phyloP scores from a whole-genome alignment of 2,113 vertebrate genomes.

The Labrus mixtus region DNA sequence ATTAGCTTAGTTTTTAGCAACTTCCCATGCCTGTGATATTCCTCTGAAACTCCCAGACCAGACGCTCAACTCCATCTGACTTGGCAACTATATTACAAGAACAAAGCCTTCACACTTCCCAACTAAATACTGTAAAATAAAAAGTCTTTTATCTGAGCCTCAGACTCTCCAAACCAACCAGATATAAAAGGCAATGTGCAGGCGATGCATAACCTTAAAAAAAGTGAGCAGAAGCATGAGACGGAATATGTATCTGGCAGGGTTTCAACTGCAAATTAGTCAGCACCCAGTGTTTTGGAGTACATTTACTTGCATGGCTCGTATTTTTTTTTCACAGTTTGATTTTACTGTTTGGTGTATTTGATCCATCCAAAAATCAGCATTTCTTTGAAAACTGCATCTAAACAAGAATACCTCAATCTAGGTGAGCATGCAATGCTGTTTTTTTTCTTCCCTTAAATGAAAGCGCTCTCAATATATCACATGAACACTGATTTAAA shows the following conservation, averaged over 20 bases:
- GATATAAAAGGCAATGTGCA: constrained; percentile 3
- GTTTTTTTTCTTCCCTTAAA: neutral
- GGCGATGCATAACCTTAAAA: neutral
- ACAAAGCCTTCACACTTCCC: constrained; percentile 70
- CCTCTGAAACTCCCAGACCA: constrained; percentile 81
- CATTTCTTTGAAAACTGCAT: constrained; percentile 11
- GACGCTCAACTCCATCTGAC: constrained; percentile 80
- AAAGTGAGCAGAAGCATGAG: neutral
- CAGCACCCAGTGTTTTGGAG: constrained; percentile 11
- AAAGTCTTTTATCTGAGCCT: constrained; percentile 52
- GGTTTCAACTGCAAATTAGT: constrained; percentile 9
- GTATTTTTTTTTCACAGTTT: constrained; percentile 1
- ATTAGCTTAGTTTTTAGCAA: constrained; percentile 79
- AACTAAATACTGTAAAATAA: constrained; percentile 68
- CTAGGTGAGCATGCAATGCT: neutral
- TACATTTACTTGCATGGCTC: neutral
- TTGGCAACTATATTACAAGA: constrained; percentile 70
- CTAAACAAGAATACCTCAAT: constrained; percentile 11
- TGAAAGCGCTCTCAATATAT: constrained; percentile 6
- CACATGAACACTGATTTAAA: neutral
- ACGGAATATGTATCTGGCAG: constrained; percentile 4
- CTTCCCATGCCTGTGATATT: constrained; percentile 78
- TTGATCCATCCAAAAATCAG: constrained; percentile 25
- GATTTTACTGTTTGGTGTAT: constrained; percentile 5
- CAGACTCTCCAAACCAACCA: constrained; percentile 17